Evolutionary conservation across 2,797 vertebrate species (phyloP).

Genomic region (Cynopterus sphinx): DNA sequence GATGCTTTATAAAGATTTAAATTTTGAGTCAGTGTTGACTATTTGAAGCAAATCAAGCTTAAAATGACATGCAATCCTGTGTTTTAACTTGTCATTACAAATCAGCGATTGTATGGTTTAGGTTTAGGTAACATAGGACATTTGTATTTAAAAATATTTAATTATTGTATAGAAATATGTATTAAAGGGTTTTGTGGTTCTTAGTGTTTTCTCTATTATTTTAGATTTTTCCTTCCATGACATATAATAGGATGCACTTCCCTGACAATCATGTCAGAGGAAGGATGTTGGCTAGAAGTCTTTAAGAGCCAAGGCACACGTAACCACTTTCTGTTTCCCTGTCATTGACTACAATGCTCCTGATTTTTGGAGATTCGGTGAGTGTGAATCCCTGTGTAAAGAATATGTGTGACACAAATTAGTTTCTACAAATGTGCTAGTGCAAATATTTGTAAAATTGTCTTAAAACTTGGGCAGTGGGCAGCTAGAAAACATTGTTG

Average conservation of each 20-base stretch:
- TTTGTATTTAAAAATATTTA: background rate
- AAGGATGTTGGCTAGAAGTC: background rate
- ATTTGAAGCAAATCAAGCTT: background rate
- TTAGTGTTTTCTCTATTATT: background rate
- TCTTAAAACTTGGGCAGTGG: background rate
- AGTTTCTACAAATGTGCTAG: background rate
- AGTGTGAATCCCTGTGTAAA: background rate
- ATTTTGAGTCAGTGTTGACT: background rate
- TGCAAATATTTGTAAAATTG: background rate
- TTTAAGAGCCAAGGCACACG: background rate
- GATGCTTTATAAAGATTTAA: background rate
- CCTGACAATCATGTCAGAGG: background rate
- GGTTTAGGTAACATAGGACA: background rate
- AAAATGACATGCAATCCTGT: background rate
- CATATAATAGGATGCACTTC: accelerated
- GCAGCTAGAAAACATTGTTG: background rate
- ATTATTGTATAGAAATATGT: background rate
- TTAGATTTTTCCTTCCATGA: background rate
- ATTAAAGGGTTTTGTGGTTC: background rate
- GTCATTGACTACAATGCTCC: background rate
- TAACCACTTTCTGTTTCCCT: background rate
- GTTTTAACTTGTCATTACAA: background rate
- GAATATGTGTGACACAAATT: background rate
- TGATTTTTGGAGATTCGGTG: background rate
- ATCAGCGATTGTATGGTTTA: background rate